These are phyloP conservation scores for Nymphalis polychloros DNA, from an alignment of 2,888 invertebrate genomes.

Conservation along the genomic window DNA sequence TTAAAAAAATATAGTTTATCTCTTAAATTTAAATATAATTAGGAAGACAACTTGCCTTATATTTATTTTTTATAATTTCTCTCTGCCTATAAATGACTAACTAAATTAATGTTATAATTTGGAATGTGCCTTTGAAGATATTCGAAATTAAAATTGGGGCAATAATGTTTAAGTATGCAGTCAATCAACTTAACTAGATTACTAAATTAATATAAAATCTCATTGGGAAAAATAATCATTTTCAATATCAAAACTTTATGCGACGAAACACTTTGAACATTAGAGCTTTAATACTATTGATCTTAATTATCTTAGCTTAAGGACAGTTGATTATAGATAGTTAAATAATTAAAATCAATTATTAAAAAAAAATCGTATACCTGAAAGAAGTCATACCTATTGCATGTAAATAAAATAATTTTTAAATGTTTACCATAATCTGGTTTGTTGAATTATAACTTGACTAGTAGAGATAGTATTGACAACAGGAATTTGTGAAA, in stretches of 20 bases:
- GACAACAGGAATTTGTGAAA: neutral
- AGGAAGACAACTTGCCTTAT: constrained; percentile 57
- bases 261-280: neutral
- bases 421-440: neutral
- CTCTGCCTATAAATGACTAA: constrained; percentile 11
- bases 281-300: constrained; percentile 8
- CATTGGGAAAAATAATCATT: constrained; percentile 8
- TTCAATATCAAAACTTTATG: neutral
- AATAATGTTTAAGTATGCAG: constrained; percentile 12
- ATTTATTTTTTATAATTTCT: constrained; percentile 25
- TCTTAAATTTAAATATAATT: constrained; percentile 48
- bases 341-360: neutral
- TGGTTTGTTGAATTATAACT: neutral
- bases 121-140: constrained; percentile 30
- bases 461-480: constrained; percentile 15
- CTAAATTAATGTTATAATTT: constrained; percentile 15
- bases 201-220: constrained; percentile 6
- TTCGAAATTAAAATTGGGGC: constrained; percentile 29
- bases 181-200: neutral
- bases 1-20: constrained; percentile 45
- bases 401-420: neutral
- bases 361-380: neutral
- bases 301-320: constrained; percentile 12
- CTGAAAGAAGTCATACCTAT: neutral
- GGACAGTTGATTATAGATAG: constrained; percentile 13